phyloP scores from a whole-genome alignment of 37 sponge, comb jelly and placozoan genomes.

The Mnemiopsis leidyi region DNA sequence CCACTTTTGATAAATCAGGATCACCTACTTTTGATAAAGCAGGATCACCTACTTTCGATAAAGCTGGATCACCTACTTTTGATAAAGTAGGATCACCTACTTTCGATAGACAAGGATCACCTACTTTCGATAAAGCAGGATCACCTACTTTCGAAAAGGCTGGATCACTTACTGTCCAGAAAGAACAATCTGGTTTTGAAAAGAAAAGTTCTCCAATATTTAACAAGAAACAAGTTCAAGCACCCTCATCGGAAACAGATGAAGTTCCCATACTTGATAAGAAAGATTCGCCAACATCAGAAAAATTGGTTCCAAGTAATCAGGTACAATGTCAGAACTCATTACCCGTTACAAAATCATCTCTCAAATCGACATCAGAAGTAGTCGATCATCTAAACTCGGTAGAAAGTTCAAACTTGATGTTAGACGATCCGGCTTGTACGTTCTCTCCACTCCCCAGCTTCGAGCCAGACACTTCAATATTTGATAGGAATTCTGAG shows the following conservation, averaged over 20 bases:
- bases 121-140: neutral
- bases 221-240: neutral
- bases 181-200: conserved; percentile 10
- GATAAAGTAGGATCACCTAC: neutral
- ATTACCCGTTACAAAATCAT: neutral
- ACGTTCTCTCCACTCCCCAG: neutral
- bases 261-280: neutral
- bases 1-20: neutral
- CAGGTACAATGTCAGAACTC: neutral
- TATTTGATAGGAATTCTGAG: neutral
- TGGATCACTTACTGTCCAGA: neutral
- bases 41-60: conserved; percentile 36
- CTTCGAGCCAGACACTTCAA: neutral
- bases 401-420: neutral
- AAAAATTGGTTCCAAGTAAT: neutral
- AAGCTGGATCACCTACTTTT: neutral
- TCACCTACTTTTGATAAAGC: conserved; percentile 40
- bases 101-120: neutral
- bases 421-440: neutral
- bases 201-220: neutral
- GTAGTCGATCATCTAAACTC: neutral
- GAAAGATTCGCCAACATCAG: neutral
- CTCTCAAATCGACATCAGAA: neutral
- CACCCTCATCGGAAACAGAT: neutral
- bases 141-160: neutral